Conservation (phyloP, 2,888 invertebrate genomes). For the Chalcosyrphus nemorum region DNA sequence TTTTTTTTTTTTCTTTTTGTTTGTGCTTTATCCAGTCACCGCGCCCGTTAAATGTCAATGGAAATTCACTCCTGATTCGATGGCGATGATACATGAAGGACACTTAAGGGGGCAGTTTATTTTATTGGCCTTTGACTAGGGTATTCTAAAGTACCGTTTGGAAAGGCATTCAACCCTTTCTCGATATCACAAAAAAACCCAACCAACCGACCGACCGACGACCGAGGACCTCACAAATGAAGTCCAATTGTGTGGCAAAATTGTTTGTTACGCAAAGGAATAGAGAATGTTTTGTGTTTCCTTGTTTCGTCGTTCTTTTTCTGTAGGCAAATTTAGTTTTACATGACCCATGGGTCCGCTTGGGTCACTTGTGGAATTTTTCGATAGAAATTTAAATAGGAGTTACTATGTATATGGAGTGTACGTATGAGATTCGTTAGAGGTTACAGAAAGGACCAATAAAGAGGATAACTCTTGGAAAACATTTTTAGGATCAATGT, state of each 20-base stretch:
- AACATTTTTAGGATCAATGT: slow-evolving; percentile 20
- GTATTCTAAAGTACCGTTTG: slow-evolving; percentile 38
- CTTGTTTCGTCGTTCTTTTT: not conserved
- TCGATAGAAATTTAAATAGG: slow-evolving; percentile 20
- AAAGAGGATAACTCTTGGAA: not conserved
- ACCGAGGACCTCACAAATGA: slow-evolving; percentile 42
- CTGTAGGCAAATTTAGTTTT: slow-evolving; percentile 39
- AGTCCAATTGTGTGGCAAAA: slow-evolving; percentile 49
- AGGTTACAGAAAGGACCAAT: slow-evolving; percentile 3
- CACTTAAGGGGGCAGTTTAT: slow-evolving; percentile 58
- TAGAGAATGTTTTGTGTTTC: not conserved
- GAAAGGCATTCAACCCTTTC: slow-evolving; percentile 41
- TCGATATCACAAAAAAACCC: not conserved
- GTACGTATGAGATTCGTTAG: not conserved
- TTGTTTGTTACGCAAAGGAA: not conserved
- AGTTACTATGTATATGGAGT: not conserved
- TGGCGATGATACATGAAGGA: slow-evolving; percentile 60
- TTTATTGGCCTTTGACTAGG: slow-evolving; percentile 38
- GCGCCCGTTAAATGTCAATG: slow-evolving; percentile 30
- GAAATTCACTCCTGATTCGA: slow-evolving; percentile 41
- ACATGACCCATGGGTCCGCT: slow-evolving; percentile 46
- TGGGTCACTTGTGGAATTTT: slow-evolving; percentile 55
- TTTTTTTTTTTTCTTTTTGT: not conserved
- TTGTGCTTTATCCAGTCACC: not conserved
- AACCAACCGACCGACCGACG: not conserved